Evolutionary conservation across 2,113 vertebrate species (phyloP), one percentile per base, ranked within the genome.

Genomic region (Puma concolor): DNA sequence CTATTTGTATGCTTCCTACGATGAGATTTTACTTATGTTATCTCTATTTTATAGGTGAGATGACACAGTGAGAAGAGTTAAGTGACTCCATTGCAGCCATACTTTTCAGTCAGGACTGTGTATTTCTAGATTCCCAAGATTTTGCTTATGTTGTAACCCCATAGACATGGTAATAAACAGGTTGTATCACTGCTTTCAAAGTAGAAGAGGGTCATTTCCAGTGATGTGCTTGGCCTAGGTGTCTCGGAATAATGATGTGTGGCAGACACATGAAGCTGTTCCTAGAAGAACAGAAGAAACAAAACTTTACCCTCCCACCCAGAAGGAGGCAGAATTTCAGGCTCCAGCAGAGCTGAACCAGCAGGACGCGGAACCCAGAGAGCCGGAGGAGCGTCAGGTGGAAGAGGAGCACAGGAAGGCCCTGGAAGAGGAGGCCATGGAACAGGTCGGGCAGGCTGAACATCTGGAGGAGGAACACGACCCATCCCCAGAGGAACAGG

Each of bases 361-460:
- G 71, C 98, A 91, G 1, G 98, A 93, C 6, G 38, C 14, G 0
- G 96, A 82, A 1, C 2, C 71, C 60, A 44, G 84, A 44, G 98
- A 94, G 90, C 88, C 93, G 0, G 96, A 98, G 93, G 98, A 96
- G 85, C 98, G 48, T 1, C 98, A 29, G 60, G 99, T 98, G 63
- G 99, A 99, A 85, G 99, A 99, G 23, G 99, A 99, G 3, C 98
- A 98, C 17, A 98, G 99, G 16, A 99, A 99, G 74, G 99, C 99
- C 71, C 99, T 99, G 27, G 99, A 99, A 0, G 99, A 99, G 98
- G 99, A 99, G 94, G 99, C 98, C 36, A 99, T 99, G 99, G 99
- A 99, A 98, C 99, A 99, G 98, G 99, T 99, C 0, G 99, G 99
- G 91, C 99, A 98, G 94, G 99, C 99, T 0, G 99, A 99, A 94